Percentiles rank a stretch among this genome's conserved stretches.
These are phyloP conservation scores for Parapsyche elsis DNA, from an alignment of 1,140 invertebrate genomes.

Conservation along the genomic window DNA sequence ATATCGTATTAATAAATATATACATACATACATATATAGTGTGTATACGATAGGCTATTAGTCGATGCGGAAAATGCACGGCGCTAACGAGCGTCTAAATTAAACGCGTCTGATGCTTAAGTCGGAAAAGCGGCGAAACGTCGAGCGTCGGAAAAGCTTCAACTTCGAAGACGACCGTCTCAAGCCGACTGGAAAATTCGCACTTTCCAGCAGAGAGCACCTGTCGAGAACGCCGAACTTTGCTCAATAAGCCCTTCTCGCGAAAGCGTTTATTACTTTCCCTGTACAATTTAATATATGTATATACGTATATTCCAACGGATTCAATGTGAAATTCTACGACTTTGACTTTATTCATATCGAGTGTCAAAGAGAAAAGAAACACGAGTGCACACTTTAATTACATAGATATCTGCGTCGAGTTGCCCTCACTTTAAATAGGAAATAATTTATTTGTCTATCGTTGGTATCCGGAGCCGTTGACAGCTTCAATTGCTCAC, in stretches of 20 bases:
- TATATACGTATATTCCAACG: too few species aligned
- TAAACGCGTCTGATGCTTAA: background rate
- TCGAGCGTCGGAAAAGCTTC: background rate
- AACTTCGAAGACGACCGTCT: background rate
- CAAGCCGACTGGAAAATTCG: slow-evolving; percentile 20
- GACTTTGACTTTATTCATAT: too few species aligned
- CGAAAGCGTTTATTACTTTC: too few species aligned
- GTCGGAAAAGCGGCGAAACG: background rate
- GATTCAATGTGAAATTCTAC: too few species aligned
- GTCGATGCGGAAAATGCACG: background rate
- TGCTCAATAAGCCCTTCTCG: too few species aligned
- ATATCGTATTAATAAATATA: too few species aligned
- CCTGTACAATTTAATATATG: too few species aligned
- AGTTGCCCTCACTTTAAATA: slow-evolving; percentile 3
- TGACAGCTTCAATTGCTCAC: slow-evolving; percentile 30
- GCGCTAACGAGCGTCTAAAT: slow-evolving; percentile 17
- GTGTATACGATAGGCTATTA: background rate
- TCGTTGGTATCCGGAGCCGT: slow-evolving; percentile 25
- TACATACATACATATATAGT: too few species aligned
- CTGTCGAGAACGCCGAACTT: background rate
- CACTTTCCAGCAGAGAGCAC: background rate
- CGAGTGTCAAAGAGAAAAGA: too few species aligned
- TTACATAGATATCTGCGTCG: background rate
- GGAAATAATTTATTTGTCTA: slow-evolving; percentile 35
- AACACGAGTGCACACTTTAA: too few species aligned